phyloP scores from a whole-genome alignment of 2,113 vertebrate species.

The Lepus europaeus region DNA sequence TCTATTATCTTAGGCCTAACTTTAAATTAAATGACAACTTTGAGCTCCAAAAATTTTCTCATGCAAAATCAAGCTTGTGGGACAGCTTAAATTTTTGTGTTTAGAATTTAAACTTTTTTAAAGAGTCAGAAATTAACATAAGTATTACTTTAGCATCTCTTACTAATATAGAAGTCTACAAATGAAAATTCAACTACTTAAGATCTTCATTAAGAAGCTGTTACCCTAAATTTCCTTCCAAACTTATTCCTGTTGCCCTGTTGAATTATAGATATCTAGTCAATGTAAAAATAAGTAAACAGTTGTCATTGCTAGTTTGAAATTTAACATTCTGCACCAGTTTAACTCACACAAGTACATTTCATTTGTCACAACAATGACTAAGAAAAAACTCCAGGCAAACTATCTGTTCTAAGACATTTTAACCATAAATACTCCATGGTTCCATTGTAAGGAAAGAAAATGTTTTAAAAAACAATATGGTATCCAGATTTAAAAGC shows the following conservation, averaged over 20 bases:
- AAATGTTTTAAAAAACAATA: not conserved
- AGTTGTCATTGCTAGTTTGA: not conserved
- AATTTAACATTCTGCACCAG: not conserved
- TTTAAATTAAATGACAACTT: conserved; percentile 23
- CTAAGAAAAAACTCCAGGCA: not conserved
- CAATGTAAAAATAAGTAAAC: conserved; percentile 38
- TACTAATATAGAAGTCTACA: not conserved
- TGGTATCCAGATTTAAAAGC: conserved; percentile 8
- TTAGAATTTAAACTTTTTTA: conserved; percentile 14
- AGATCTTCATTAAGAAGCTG: conserved; percentile 1
- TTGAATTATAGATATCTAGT: not conserved
- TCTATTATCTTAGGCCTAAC: not conserved
- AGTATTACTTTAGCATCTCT: not conserved
- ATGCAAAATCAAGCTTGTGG: not conserved
- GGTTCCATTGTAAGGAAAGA: not conserved
- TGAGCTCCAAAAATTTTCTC: not conserved
- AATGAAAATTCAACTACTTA: not conserved
- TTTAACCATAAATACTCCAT: not conserved
- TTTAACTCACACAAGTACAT: conserved; percentile 10
- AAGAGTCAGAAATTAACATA: not conserved
- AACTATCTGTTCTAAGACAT: conserved; percentile 12
- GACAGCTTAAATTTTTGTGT: not conserved
- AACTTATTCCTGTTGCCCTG: not conserved
- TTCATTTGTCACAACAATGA: conserved; percentile 30
- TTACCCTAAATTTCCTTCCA: not conserved